Evolutionary conservation across 2,888 invertebrate genomes (phyloP).

Genomic region (Synanthedon tipuliformis): DNA sequence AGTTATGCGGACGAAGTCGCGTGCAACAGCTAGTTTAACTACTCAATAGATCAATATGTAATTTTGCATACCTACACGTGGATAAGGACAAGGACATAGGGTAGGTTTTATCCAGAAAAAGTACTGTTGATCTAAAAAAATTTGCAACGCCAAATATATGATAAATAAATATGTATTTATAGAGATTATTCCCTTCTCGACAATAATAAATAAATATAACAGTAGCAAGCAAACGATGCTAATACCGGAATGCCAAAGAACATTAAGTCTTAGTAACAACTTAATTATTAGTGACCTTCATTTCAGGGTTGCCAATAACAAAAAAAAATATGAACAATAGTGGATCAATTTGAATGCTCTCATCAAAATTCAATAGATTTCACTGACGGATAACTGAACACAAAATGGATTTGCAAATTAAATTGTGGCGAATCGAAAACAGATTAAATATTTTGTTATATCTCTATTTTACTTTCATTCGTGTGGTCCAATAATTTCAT

Average conservation of each 20-base stretch:
- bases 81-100: too few species aligned
- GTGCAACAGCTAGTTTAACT: too few species aligned
- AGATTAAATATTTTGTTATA: constrained; percentile 17
- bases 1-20: too few species aligned
- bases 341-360: constrained; percentile 13
- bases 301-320: constrained; percentile 23
- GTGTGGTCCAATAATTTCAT: neutral
- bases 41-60: too few species aligned
- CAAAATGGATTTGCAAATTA: constrained; percentile 36
- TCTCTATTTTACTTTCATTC: neutral
- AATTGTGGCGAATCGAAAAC: constrained; percentile 24
- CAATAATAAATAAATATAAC: too few species aligned
- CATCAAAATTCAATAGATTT: constrained; percentile 33
- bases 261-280: constrained; percentile 36
- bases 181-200: too few species aligned
- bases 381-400: constrained; percentile 21
- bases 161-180: too few species aligned
- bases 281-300: constrained; percentile 51
- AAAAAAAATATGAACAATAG: neutral
- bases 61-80: too few species aligned
- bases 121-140: too few species aligned
- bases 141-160: too few species aligned
- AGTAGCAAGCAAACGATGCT: constrained; percentile 23
- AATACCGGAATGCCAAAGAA: constrained; percentile 31
- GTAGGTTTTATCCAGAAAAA: too few species aligned